Conservation (phyloP, 37 sponge, comb jelly and placozoan genomes). For the Axinella damicornis region DNA sequence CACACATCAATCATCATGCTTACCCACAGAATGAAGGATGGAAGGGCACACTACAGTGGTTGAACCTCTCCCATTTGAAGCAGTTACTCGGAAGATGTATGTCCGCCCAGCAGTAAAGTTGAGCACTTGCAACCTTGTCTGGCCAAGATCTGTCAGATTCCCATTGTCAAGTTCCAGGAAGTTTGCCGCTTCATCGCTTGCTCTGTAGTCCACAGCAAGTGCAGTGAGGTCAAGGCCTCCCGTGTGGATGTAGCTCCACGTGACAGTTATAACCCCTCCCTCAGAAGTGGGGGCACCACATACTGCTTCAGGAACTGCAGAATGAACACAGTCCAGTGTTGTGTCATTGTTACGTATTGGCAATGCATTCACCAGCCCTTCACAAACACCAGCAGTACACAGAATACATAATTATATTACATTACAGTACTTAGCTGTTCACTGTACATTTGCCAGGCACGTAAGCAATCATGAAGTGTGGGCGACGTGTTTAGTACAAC, state of each 20-base stretch:
- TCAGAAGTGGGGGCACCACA: not conserved
- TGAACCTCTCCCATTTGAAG: not conserved
- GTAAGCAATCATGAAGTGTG: too few species aligned
- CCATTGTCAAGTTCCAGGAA: not conserved
- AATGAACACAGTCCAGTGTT: too few species aligned
- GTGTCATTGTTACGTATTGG: too few species aligned
- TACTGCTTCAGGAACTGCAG: not conserved
- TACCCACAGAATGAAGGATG: conserved; percentile 11
- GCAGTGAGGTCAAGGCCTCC: conserved; percentile 39
- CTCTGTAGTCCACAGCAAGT: not conserved
- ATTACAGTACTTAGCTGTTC: too few species aligned
- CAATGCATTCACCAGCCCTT: too few species aligned
- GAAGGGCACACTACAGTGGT: conserved; percentile 3
- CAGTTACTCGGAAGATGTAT: conserved; percentile 1
- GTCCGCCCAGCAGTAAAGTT: conserved; percentile 8
- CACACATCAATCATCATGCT: too few species aligned
- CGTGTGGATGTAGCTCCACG: conserved; percentile 22
- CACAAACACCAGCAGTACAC: too few species aligned
- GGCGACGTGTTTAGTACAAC: too few species aligned
- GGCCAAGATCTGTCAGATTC: not conserved
- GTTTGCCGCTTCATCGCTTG: not conserved
- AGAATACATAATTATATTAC: too few species aligned
- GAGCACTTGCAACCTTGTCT: not conserved
- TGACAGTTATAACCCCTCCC: not conserved
- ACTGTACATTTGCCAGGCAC: too few species aligned